Evolutionary conservation across 2,797 vertebrate genomes (phyloP).

Genomic region (Cichlasoma orientale): DNA sequence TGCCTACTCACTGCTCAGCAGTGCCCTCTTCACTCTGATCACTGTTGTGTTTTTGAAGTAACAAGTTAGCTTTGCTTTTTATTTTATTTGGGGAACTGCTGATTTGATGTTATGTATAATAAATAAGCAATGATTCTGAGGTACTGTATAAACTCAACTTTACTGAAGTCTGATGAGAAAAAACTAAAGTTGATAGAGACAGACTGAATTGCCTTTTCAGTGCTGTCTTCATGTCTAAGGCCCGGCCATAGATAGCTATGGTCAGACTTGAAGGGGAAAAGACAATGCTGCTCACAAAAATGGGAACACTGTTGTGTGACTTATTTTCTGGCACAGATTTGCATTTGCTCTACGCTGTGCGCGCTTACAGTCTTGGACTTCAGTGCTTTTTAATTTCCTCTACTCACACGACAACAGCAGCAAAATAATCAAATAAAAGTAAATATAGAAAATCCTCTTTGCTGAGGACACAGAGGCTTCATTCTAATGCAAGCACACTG

Average conservation of each 20-base stretch:
- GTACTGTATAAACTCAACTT: not conserved
- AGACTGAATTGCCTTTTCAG: not conserved
- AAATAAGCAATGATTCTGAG: not conserved
- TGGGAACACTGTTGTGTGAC: not conserved
- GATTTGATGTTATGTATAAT: not conserved
- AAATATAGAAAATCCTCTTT: conserved; percentile 13
- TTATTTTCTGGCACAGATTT: not conserved
- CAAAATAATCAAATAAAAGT: conserved; percentile 8
- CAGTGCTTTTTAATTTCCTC: not conserved
- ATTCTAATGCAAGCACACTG: not conserved
- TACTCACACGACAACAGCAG: not conserved
- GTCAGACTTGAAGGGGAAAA: no score
- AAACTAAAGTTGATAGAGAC: not conserved
- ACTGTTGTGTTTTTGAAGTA: not conserved
- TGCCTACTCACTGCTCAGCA: no score
- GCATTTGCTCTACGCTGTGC: not conserved
- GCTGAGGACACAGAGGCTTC: not conserved
- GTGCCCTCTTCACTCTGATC: not conserved
- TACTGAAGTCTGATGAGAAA: not conserved
- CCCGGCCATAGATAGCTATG: not conserved
- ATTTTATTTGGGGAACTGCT: not conserved
- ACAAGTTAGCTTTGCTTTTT: not conserved
- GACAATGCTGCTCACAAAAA: not conserved
- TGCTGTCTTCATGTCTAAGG: not conserved
- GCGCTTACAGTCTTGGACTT: not conserved